Percentiles rank a stretch among this genome's conserved stretches.
Conservation (phyloP, 2,113 vertebrate genomes). For the Eleginops maclovinus region DNA sequence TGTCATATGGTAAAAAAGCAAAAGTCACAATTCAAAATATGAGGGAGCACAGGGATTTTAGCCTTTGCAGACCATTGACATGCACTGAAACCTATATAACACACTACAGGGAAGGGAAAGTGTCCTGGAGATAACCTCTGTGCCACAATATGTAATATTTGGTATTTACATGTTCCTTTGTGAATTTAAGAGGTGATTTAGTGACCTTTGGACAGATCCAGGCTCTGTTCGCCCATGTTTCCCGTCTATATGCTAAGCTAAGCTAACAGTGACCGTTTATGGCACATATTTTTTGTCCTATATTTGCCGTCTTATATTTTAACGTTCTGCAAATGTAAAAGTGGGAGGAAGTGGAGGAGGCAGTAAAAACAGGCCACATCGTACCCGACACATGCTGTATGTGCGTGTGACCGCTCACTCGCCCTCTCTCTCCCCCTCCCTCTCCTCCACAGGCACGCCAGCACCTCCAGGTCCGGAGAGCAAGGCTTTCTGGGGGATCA, state of each 20-base stretch:
- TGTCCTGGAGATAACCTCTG: background rate
- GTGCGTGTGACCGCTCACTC: conserved; percentile 73
- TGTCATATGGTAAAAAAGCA: background rate
- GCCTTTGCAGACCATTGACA: too few species aligned
- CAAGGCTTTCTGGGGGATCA: conserved; percentile 79
- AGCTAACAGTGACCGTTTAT: background rate
- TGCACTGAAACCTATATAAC: too few species aligned
- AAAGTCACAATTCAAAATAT: background rate
- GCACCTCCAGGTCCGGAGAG: conserved; percentile 76
- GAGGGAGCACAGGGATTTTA: too few species aligned
- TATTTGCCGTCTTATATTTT: conserved; percentile 1
- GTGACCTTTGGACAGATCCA: background rate
- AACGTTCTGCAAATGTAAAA: conserved; percentile 29
- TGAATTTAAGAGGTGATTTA: background rate
- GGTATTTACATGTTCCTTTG: background rate
- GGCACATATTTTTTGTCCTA: background rate
- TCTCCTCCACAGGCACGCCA: conserved; percentile 65
- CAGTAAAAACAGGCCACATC: conserved; percentile 51
- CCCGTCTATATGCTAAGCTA: background rate
- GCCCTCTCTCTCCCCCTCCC: conserved; percentile 50
- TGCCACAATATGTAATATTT: background rate
- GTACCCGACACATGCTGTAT: conserved; percentile 58
- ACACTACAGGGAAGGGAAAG: background rate
- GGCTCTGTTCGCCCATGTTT: background rate
- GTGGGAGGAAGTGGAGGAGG: conserved; percentile 39